Base-by-base conservation (phyloP, 2,888 invertebrate genomes). In the Endomychus coccineus region DNA sequence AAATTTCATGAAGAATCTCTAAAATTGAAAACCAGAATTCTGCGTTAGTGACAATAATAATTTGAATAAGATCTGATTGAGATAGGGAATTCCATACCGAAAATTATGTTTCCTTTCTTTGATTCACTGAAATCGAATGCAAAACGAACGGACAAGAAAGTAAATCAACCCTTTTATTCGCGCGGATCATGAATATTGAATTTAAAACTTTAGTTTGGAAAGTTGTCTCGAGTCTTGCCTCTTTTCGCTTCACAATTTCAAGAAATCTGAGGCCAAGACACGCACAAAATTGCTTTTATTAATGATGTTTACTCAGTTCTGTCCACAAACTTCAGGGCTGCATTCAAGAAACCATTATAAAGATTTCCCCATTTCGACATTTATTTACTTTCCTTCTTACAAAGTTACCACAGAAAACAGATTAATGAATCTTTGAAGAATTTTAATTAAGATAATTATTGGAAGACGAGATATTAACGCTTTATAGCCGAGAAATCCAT, bases 221-320 rank as follows among this genome's bases (percentile, higher is more conserved):
- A 53, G 55, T 47, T 53, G 55, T 50, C 42, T 36, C 34, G 38
- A 27, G 42, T 39, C 39, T 39, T 41, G 38, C 28, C 37, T 45
- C n/a, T 47, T 46, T 49, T 47, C 44, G 45, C 36, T 34, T 44
- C 48, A 45, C 51, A 51, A 56, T 58, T 58, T 56, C 52, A 52
- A 56, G 55, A 58, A 59, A 56, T 56, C 57, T 51, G 46, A 40
- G 46, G 53, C 46, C 50, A 54, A 51, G 54, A 55, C 58, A 55
- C 51, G 51, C 47, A 49, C 49, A 54, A 62, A 62, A 64, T 62
- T 62, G 61, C 56, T 60, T 62, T 62, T 64, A 62, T 64, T 64
- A 64, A 64, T 62, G 62, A 62, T 62, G 61, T 64, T 64, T 62
- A 59, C 61, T 52, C 39, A 39, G 42, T 44, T 44, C 35, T 10